These are phyloP conservation scores for Thereva unica DNA, from an alignment of 2,888 invertebrate species.

Conservation along the genomic window DNA sequence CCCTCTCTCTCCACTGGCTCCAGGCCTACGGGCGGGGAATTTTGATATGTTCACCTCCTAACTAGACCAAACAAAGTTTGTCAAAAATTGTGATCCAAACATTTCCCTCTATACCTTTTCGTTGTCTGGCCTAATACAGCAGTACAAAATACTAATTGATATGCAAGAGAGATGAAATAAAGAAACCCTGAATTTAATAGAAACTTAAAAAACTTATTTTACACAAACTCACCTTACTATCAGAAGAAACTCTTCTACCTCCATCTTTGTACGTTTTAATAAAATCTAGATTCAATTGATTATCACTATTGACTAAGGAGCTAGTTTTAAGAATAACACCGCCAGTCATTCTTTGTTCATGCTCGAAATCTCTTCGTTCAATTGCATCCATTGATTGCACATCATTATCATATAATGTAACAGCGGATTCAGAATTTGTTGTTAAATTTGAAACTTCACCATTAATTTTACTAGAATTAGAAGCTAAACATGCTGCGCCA, in stretches of 20 bases:
- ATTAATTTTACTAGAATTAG: constrained; percentile 25
- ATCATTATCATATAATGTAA: constrained; percentile 46
- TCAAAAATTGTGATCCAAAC: too few relatives aligned
- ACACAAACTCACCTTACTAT: constrained; percentile 51
- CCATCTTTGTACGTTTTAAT: constrained; percentile 43
- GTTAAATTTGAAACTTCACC: constrained; percentile 19
- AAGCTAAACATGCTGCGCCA: constrained; percentile 13
- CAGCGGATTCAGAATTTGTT: constrained; percentile 32
- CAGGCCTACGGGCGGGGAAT: too few relatives aligned
- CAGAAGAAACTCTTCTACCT: constrained; percentile 48
- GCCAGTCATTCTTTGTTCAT: constrained; percentile 55
- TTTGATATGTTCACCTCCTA: too few relatives aligned
- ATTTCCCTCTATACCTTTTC: too few relatives aligned
- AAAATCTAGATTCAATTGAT: constrained; percentile 55
- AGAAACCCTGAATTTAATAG: too few relatives aligned
- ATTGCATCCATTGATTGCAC: constrained; percentile 58
- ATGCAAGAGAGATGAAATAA: too few relatives aligned
- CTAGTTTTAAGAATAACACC: constrained; percentile 54
- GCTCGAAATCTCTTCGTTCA: constrained; percentile 57
- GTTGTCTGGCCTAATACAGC: too few relatives aligned
- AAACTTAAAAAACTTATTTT: too few relatives aligned
- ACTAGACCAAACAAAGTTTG: too few relatives aligned
- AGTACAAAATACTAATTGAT: too few relatives aligned
- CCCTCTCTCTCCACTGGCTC: too few relatives aligned
- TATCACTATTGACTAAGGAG: constrained; percentile 51